Conservation (phyloP, 2,113 vertebrate genomes). For the Vidua chalybeata region DNA sequence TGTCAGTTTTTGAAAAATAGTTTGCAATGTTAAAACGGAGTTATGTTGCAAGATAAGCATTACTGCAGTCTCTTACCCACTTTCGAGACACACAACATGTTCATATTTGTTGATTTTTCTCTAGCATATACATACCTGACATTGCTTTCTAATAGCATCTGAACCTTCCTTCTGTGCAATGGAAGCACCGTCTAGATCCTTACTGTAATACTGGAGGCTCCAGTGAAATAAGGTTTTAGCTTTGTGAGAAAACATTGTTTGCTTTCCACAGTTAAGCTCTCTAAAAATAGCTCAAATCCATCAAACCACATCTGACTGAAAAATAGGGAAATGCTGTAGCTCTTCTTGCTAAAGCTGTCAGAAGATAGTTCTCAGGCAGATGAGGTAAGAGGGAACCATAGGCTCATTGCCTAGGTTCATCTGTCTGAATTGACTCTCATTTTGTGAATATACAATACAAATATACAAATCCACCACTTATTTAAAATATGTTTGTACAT, state of each 20-base stretch:
- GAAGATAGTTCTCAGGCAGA: background rate
- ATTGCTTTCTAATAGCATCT: background rate
- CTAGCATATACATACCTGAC: background rate
- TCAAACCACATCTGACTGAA: background rate
- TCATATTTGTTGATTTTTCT: conserved; percentile 10
- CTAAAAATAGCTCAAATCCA: background rate
- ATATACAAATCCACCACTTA: background rate
- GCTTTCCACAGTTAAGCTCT: background rate
- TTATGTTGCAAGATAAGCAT: background rate
- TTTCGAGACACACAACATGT: background rate
- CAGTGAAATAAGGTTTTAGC: background rate
- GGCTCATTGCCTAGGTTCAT: background rate
- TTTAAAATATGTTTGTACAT: background rate
- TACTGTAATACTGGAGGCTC: background rate
- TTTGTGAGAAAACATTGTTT: background rate
- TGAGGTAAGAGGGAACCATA: background rate
- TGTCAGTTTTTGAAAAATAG: conserved; percentile 39
- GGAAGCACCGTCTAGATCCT: background rate
- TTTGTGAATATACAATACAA: background rate
- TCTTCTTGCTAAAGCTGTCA: background rate
- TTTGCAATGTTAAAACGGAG: background rate
- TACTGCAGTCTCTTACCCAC: background rate
- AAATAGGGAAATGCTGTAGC: background rate
- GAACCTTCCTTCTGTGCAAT: background rate
- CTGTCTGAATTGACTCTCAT: background rate